Evolutionary conservation across 2,797 vertebrate genomes (phyloP).

Genomic region (Halcyon chelicuti): DNA sequence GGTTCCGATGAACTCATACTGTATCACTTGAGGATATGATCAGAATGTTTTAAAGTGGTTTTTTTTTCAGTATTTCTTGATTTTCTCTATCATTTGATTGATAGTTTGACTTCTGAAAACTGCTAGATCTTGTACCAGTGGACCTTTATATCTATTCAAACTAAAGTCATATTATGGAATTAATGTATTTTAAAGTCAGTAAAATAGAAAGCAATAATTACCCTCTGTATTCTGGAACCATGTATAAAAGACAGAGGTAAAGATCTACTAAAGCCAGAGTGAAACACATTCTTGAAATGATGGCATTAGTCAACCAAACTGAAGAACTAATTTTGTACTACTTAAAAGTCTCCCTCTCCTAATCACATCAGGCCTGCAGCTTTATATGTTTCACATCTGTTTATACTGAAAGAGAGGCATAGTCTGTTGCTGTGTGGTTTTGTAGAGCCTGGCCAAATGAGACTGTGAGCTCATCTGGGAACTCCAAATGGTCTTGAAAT

Average conservation of each 20-base stretch:
- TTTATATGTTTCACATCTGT: not conserved
- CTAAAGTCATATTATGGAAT: not conserved
- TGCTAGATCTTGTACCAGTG: not conserved
- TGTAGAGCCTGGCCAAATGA: not conserved
- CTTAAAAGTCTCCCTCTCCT: not conserved
- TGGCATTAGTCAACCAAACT: not conserved
- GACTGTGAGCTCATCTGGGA: not conserved
- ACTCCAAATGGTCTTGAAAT: not conserved
- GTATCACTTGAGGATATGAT: not conserved
- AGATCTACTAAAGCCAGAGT: not conserved
- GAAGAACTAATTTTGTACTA: not conserved
- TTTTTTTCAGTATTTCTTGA: not conserved
- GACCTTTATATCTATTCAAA: not conserved
- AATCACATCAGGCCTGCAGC: not conserved
- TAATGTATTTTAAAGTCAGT: not conserved
- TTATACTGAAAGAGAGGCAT: not conserved
- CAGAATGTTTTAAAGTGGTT: accelerated
- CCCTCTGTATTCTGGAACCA: not conserved
- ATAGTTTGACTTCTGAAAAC: not conserved
- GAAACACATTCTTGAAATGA: not conserved
- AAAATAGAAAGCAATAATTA: not conserved
- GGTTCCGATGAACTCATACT: not conserved
- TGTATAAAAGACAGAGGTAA: not conserved
- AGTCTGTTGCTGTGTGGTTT: not conserved
- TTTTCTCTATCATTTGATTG: not conserved